Base-by-base conservation (phyloP, 2,888 invertebrate genomes). In the Drosophila limbata region DNA sequence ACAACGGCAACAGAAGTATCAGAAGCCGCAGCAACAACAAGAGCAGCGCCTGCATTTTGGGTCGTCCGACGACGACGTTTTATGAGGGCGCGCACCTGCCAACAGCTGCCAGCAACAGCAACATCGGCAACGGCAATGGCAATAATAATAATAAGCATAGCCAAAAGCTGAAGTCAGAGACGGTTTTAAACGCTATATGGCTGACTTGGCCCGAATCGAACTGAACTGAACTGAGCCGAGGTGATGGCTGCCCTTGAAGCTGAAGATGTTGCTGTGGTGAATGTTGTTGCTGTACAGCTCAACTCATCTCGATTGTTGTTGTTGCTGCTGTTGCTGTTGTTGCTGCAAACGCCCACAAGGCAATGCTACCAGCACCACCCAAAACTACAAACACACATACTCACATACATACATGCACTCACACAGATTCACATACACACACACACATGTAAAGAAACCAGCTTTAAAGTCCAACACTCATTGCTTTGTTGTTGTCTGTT, bases 21-120 rank as follows among this genome's bases (percentile, higher is more conserved):
- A 50, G 33, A 33, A 47, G 28, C 28, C 47, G 11, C 47, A 50
- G 13, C 48, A 25, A 45, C n/a, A 40, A 10, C 15, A 51, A 45
- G 13, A 72, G 71, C 59, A 64, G 69, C 59, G 77, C 77, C 77
- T 77, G 77, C 77, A 77, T 70, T 69, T 69, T 65, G 68, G 72
- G 64, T 81, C 69, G 71, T 52, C 56, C 39, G 40, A 51, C 71
- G 40, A 51, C 71, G 59, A 64, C 73, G 66, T 67, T 80, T 86
- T 88, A 88, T 84, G 84, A 88, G 84, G 88, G 89, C 89, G 87
- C 88, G 89, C 84, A 84, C 84, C 84, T 84, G 84, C 84, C 87
- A 88, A 70, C 84, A 88, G 86, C 88, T 84, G 83, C 88, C 84
- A 76, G 31, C 57, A 42, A 61, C 25, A 60, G 11, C 53, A 57